Evolutionary conservation across 2,797 vertebrate genomes (phyloP), one percentile per base, ranked within the genome.

Genomic region (Melopsittacus undulatus): DNA sequence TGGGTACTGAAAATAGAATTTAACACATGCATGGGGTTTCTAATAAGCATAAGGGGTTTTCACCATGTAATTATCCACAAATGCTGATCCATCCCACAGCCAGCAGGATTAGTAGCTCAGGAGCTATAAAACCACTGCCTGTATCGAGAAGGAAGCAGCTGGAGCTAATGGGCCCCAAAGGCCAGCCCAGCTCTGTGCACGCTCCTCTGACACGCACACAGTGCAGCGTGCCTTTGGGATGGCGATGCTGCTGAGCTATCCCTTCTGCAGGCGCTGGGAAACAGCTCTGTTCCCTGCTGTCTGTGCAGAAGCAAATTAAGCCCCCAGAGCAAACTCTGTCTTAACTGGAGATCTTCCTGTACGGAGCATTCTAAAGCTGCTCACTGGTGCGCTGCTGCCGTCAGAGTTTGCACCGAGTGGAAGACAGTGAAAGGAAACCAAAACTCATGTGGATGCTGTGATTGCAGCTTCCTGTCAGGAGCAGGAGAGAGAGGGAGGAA

Each of bases 281-380:
- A 68, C 46, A 83, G 34, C 77, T 78, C 24, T 0, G 0, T 63
- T 77, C 73, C 84, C 72, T 63, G 43, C 29, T 76, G 46, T 18
- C n/a, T 15, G 22, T 52, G 77, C 63, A 93, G 78, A 85, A 82
- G 45, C 64, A 91, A 93, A 74, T n/a, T 13, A 89, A 91, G 38
- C 24, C 43, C 46, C n/a, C 45, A 57, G 48, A 83, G 89, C 67
- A 93, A 93, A 63, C 13, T 61, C 66, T 20, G 52, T 38, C 52
- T 87, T 83, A 48, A 74, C 83, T 75, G 85, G 78, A 68, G 27
- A 72, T 49, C 29, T 61, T 67, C 59, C 19, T 1, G 7, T 34
- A 81, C 29, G 8, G 7, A 84, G 26, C 56, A 54, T 64, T 49
- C 52, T 20, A 75, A 78, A 82, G 29, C 59, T 68, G 68, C 40